Base-by-base conservation (phyloP, 1,140 invertebrate genomes). In the Neoseiulus cucumeris region DNA sequence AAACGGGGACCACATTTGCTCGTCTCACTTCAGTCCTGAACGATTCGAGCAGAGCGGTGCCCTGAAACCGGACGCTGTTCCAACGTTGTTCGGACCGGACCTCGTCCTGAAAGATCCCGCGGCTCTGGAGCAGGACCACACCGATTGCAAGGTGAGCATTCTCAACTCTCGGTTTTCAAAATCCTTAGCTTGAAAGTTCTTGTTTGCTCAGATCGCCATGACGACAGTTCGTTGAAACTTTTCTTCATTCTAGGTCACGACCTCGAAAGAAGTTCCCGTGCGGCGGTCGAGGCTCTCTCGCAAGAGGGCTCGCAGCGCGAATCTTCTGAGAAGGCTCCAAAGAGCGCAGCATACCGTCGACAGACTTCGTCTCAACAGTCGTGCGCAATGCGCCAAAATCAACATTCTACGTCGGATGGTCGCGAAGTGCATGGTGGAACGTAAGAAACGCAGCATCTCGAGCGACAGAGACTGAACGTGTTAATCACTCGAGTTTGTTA, bases 31-130 rank as follows among this genome's bases (percentile, higher is more conserved):
- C 51, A 59, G 51, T 33, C 51, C 25, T 2, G 51, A 59, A 6
- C 17, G 51, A 25, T 59, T 59, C 51, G 51, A 59, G 14, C 25
- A 29, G 17, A 29, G 17, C 9, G 51, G 51, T 4, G 51, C 33
- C 9, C 51, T 59, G 51, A 59, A 59, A 33, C 51, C 51, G 14
- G 51, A 59, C 9, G 51, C 51, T 20, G 51, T 59, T 59, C 51
- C 51, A 25, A 59, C 51, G 22, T 5, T 59, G 51, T 59, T 59
- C 22, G 51, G 51, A 59, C 22, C 51, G 4, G 51, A 59, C 51
- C 51, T 59, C 51, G 51, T 59, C 2, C 9, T 25, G 14, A 25
- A 59, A 14, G 51, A 59, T 59, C 14, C 51, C 17, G 33, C 33
- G 4, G 33, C 9, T 9, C 33, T 39, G 33, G 33, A 39, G 33